Conservation (phyloP, 2,888 invertebrate genomes). For the Nomada hirtipes region DNA sequence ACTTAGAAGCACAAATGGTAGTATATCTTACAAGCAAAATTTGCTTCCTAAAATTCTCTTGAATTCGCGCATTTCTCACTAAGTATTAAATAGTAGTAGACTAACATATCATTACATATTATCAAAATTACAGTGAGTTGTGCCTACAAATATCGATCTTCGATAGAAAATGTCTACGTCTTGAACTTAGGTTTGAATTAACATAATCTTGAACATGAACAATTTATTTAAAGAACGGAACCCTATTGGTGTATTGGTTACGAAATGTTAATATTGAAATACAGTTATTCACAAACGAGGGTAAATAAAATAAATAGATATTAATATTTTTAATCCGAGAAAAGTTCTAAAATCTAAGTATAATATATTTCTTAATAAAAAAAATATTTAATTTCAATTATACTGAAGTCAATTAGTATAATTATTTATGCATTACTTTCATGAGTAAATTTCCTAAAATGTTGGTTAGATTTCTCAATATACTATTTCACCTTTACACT, state of each 20-base stretch:
- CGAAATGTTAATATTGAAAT: neutral
- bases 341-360: neutral
- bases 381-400: neutral
- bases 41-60: conserved; percentile 18
- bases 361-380: neutral
- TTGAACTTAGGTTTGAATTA: conserved; percentile 41
- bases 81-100: conserved; percentile 13
- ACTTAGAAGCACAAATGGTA: conserved; percentile 30
- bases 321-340: neutral
- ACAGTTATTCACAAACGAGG: conserved; percentile 8
- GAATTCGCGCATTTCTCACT: conserved; percentile 39
- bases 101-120: conserved; percentile 19
- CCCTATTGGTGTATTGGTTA: neutral
- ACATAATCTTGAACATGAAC: conserved; percentile 29
- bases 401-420: neutral
- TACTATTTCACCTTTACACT: conserved; percentile 1
- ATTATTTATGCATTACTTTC: neutral
- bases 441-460: conserved; percentile 1
- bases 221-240: conserved; percentile 36
- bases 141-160: conserved; percentile 44
- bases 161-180: conserved; percentile 49
- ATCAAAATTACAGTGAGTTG: conserved; percentile 13
- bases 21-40: conserved; percentile 28
- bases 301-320: neutral
- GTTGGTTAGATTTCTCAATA: conserved; percentile 21